These are phyloP conservation scores for Trachemys scripta DNA, from an alignment of 2,113 vertebrate species.

Conservation along the genomic window DNA sequence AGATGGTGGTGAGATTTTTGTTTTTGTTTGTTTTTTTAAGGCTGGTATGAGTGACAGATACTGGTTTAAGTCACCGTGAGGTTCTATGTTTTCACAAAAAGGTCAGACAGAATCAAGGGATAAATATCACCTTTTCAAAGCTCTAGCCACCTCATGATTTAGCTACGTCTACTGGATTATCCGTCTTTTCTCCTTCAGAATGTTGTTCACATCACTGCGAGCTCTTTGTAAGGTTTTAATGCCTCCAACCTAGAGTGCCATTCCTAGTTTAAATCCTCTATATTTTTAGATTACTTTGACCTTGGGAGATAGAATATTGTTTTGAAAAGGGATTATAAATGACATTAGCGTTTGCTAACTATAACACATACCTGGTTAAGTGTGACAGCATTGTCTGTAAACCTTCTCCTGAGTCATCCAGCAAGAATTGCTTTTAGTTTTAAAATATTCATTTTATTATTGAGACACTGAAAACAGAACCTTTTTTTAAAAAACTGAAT, in stretches of 20 bases:
- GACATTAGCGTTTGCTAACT: background rate
- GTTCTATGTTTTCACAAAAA: slow-evolving; percentile 38
- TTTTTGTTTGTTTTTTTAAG: background rate
- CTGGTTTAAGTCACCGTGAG: background rate
- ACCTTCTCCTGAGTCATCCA: background rate
- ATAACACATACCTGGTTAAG: background rate
- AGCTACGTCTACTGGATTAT: slow-evolving; percentile 16
- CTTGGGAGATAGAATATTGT: background rate
- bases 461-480: background rate
- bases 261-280: slow-evolving; percentile 2
- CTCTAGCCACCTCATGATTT: slow-evolving; percentile 1
- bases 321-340: background rate
- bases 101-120: slow-evolving; percentile 20
- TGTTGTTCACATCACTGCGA: background rate
- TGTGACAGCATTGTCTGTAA: background rate
- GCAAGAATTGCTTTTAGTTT: background rate
- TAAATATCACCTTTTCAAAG: slow-evolving; percentile 1
- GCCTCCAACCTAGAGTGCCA: background rate
- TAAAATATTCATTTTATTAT: background rate
- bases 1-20: background rate
- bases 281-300: background rate
- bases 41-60: background rate
- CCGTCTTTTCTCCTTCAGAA: slow-evolving; percentile 8
- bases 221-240: background rate
- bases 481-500: background rate